Conservation (phyloP, 2,797 vertebrate species). For the Ptychobarbus kaznakovi region DNA sequence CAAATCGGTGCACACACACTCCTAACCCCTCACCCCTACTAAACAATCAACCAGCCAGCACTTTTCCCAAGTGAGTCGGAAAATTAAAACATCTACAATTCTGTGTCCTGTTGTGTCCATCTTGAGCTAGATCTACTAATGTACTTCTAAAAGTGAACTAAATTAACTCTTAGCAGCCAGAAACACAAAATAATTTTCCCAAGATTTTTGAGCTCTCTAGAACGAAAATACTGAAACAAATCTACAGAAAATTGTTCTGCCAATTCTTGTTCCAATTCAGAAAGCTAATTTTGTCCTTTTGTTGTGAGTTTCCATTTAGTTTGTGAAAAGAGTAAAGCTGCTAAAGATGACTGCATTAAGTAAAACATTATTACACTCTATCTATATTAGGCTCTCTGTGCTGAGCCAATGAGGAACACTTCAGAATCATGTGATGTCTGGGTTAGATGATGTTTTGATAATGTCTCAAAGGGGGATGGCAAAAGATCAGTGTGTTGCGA, state of each 20-base stretch:
- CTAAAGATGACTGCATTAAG: neutral
- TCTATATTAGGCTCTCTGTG: neutral
- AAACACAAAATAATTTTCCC: too few relatives aligned
- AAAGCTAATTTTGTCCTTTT: too few relatives aligned
- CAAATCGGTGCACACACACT: neutral
- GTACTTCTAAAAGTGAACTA: neutral
- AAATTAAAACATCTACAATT: neutral
- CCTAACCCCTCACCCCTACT: neutral
- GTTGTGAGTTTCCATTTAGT: too few relatives aligned
- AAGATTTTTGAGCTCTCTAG: neutral
- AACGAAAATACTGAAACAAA: neutral
- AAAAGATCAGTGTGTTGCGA: neutral
- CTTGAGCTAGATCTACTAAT: neutral
- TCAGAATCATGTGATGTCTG: neutral
- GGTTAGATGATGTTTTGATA: conserved; percentile 8
- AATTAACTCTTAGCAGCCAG: neutral
- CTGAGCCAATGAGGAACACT: conserved; percentile 4
- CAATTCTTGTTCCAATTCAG: too few relatives aligned
- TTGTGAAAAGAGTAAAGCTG: neutral
- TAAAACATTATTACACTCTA: neutral
- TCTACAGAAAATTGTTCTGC: neutral
- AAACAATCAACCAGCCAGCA: conserved; percentile 2
- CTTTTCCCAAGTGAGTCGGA: conserved; percentile 1
- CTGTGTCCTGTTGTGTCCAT: too few relatives aligned
- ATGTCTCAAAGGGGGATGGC: neutral